Base-by-base conservation (phyloP, 2,797 vertebrate genomes). In the Phrynocephalus guinanensis region DNA sequence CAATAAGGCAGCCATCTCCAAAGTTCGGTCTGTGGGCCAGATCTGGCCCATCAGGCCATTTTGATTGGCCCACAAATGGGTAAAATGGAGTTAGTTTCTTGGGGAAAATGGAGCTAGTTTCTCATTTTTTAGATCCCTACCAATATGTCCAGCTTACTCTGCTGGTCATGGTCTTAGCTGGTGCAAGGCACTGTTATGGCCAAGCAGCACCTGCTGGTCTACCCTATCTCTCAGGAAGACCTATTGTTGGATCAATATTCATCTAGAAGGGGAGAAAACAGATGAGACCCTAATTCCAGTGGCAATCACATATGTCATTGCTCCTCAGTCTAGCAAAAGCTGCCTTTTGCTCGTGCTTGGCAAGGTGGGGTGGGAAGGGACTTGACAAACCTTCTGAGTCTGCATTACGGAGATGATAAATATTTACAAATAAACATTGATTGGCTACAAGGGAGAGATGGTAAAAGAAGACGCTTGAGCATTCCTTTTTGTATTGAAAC, bases 401-500 rank as follows among this genome's bases (percentile, higher is more conserved):
- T 85, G 82, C 85, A 86, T 91, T 90, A 92, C 63, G n/a, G 82
- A 92, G 72, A 56, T 76, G 87, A 87, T 84, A 79, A 68, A 84
- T 90, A 92, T 88, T 56, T 91, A 72, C 11, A 85, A 80, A 66
- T 22, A 16, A 92, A 87, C 15, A 73, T 91, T 92, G 92, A 86
- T 92, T 91, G 89, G 15, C 87, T 91, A 91, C 16, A 82, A 94
- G 87, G 26, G 92, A 82, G 79, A 91, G 38, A 38, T 84, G 84
- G 86, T 79, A 93, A 87, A 88, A 85, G 38, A 90, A 94, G 86
- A 82, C 24, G 44, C 86, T 92, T 56, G 83, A 87, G 60, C 26
- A 16, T 83, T 44, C 89, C 86, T 63, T 94, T 92, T 93, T 90
- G 48, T 90, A 89, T 81, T 90, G 90, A 81, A 89, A 79, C 75